A percentile compares a stretch with the other conserved stretches of the same genome.
phyloP scores from a whole-genome alignment of 2,797 vertebrate genomes.

The Philypnodon macrostomus region DNA sequence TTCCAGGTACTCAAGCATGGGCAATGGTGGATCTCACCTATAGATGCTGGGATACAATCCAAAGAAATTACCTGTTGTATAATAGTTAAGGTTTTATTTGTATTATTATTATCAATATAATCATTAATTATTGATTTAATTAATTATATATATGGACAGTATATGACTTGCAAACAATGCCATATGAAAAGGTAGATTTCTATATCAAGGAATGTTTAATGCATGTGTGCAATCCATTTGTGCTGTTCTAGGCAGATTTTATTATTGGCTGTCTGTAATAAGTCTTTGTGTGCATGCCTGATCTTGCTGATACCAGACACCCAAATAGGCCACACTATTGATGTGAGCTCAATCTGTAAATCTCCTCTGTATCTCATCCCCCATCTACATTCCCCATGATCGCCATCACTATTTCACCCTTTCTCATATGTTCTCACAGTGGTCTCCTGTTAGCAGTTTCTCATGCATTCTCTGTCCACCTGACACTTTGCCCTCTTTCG shows the following conservation, averaged over 20 bases:
- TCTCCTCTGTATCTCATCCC: constrained; percentile 27
- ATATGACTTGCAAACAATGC: too few species aligned
- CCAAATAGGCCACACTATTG: constrained; percentile 22
- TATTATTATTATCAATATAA: too few species aligned
- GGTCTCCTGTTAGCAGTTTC: too few species aligned
- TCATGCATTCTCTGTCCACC: too few species aligned
- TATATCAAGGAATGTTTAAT: constrained; percentile 10
- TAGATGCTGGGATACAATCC: too few species aligned
- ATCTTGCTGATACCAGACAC: constrained; percentile 43
- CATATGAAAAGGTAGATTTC: constrained; percentile 4
- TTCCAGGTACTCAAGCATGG: too few species aligned
- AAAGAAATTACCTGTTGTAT: too few species aligned
- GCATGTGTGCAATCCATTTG: constrained; percentile 12
- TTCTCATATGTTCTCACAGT: constrained; percentile 1
- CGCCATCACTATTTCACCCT: constrained; percentile 1
- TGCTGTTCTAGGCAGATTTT: constrained; percentile 38
- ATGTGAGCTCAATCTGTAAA: constrained; percentile 32
- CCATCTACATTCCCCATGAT: constrained; percentile 21
- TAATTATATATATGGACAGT: too few species aligned
- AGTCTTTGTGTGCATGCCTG: constrained; percentile 11
- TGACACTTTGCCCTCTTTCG: too few species aligned
- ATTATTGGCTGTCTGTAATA: constrained; percentile 31
- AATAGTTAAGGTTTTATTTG: too few species aligned
- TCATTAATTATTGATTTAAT: too few species aligned
- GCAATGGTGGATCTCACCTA: too few species aligned